Base-by-base conservation (phyloP, 2,888 invertebrate species). In the Melanostoma mellinum region DNA sequence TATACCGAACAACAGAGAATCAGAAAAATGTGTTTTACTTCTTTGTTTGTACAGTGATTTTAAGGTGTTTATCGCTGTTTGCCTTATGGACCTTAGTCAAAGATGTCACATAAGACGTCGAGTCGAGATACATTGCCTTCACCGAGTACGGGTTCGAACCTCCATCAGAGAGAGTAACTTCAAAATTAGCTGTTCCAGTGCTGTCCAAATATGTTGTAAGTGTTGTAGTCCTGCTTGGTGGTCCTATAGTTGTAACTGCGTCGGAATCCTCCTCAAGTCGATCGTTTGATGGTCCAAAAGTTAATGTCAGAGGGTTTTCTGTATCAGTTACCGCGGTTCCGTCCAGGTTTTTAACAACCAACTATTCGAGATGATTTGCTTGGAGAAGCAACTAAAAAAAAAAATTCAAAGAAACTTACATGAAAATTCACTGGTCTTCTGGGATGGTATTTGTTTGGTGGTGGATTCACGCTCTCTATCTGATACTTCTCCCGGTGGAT, bases 401-500 rank as follows among this genome's bases (percentile, higher is more conserved):
- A n/a, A 4, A 2, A 36, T 36, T 53, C 36, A 3, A 35, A 2
- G 3, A 48, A 32, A 42, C 93, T 92, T 91, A 96, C 96, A 92
- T 95, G 95, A 30, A 97, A 95, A 44, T 94, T 95, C 87, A 96
- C 97, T 85, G 95, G 95, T 60, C 98, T 92, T 32, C 96, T 96
- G 0, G 97, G 98, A 90, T 97, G 97, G 91, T 97, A 99, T 86
- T 95, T 95, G 87, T 96, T 63, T 3, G 63, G 95, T 0, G 98
- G 96, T 3, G 95, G 95, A 87, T 95, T 94, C 30, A 97, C 94
- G 63, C 96, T 92, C 76, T 95, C 94, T 92, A 97, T 93, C 86
- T 94, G 94, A 87, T 96, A 95, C 85, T 94, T 94, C 88, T 96
- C 94, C 71, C 95, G 94, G 90, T 96, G 97, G 4, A 98, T 91